Evolutionary conservation across 2,797 vertebrate genomes (phyloP), one percentile per base, ranked within the genome.

Genomic region (Syngnathus rostellatus): DNA sequence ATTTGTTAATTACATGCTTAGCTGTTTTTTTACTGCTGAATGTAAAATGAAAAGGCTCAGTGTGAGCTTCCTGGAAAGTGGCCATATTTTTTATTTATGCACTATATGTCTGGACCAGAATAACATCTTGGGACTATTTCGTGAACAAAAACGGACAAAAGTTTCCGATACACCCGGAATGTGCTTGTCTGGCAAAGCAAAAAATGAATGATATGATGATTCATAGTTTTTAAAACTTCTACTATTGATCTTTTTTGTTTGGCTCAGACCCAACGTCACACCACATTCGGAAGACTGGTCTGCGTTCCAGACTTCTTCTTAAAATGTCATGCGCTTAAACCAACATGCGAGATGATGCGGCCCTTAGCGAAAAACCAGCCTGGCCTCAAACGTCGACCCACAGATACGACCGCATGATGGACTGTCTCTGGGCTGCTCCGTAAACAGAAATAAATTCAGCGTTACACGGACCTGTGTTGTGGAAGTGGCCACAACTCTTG

Each of bases 351-450:
- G 25, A 57, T 57, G 55, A 57, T 25, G 21, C 11, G 54, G 14
- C 25, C 54, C 54, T 61, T 41, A 21, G 37, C 19, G 38, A 39
- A 64, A 72, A 75, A 68, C 55, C 66, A 54, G 8, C 70, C 79
- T 73, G 72, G 73, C 75, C 79, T 87, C 77, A 75, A 64, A 78
- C 50, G 45, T 69, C 72, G 72, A 74, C 76, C 78, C 65, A 68
- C 76, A 83, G 85, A 86, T 85, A 84, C 82, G n/a, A 70, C 75
- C 19, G 0, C 37, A 31, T 84, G 82, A 86, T 81, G 75, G 71
- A 87, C 85, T 45, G 77, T 71, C 72, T 81, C 71, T 68, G 39
- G 71, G 68, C 75, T 71, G 62, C 66, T 81, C 81, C 81, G 72
- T 81, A 78, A 72, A 74, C 76, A 83, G 83, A 83, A 81, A 87